phyloP scores from a whole-genome alignment of 2,797 vertebrate genomes.

The Crocidura indochinensis region DNA sequence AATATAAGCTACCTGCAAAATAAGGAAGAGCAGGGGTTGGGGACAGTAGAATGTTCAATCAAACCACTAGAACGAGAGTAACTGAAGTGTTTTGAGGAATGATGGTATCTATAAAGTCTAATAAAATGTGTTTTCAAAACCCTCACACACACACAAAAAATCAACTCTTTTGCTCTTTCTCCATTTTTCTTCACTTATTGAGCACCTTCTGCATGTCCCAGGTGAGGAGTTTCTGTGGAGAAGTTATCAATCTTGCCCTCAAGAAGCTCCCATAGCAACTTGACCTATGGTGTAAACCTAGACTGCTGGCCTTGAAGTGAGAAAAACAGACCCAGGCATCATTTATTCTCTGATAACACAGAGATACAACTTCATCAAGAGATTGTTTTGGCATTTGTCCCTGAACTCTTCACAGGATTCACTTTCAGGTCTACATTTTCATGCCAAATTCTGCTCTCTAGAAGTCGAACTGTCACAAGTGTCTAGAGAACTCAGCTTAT shows the following conservation, averaged over 20 bases:
- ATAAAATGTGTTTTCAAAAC: background rate
- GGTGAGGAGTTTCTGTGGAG: background rate
- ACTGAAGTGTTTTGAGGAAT: background rate
- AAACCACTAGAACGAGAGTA: background rate
- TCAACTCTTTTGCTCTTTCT: background rate
- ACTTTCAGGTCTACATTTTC: background rate
- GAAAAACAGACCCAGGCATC: background rate
- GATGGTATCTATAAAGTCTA: background rate
- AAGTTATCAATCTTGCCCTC: background rate
- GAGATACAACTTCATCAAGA: constrained; percentile 20
- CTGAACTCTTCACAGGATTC: constrained; percentile 35
- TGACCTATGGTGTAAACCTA: background rate
- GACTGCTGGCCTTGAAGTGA: background rate
- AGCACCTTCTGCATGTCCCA: background rate
- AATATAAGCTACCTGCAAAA: too few species aligned
- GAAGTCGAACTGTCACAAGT: background rate
- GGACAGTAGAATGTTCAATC: background rate
- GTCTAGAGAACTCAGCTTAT: constrained; percentile 19
- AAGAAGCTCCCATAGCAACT: background rate
- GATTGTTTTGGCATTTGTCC: constrained; percentile 30
- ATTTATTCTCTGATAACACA: constrained; percentile 38
- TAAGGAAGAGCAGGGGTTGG: background rate
- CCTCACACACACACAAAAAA: background rate
- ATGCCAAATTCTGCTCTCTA: background rate
- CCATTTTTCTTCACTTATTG: background rate